Conservation (phyloP, 92 coral and sea anemone genomes). For the Phenganax subtilis region DNA sequence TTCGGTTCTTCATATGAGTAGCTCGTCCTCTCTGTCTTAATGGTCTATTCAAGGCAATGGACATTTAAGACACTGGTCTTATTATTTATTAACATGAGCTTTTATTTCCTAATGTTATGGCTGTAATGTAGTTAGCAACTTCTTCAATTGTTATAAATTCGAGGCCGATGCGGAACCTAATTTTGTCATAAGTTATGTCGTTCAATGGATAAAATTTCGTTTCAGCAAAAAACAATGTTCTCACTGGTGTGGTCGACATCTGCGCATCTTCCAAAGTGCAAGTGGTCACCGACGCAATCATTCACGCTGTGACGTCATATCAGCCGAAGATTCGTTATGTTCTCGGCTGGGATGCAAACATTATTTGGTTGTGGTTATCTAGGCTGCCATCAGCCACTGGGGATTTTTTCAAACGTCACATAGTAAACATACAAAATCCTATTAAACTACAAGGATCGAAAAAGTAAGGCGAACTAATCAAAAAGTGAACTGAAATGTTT, state of each 20-base stretch:
- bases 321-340: slow-evolving; percentile 72
- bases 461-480: too few relatives aligned
- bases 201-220: not conserved
- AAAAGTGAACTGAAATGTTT: too few relatives aligned
- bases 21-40: too few relatives aligned
- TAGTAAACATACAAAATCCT: slow-evolving; percentile 59
- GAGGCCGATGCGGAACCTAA: not conserved
- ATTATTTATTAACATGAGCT: not conserved
- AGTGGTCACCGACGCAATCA: slow-evolving; percentile 68
- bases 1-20: too few relatives aligned
- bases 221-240: slow-evolving; percentile 64
- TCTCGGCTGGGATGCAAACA: slow-evolving; percentile 82
- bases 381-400: slow-evolving; percentile 70
- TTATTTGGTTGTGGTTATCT: slow-evolving; percentile 87
- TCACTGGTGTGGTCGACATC: slow-evolving; percentile 75
- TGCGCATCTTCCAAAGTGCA: slow-evolving; percentile 69
- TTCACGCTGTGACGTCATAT: slow-evolving; percentile 72
- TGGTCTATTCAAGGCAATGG: too few relatives aligned
- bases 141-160: too few relatives aligned
- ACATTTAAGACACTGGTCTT: too few relatives aligned
- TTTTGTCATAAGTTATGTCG: not conserved
- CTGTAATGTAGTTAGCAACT: not conserved
- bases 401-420: slow-evolving; percentile 56
- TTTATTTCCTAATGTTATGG: not conserved
- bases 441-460: slow-evolving; percentile 10